phyloP scores from a whole-genome alignment of 2,113 vertebrate genomes.

The Lucifuga dentata region DNA sequence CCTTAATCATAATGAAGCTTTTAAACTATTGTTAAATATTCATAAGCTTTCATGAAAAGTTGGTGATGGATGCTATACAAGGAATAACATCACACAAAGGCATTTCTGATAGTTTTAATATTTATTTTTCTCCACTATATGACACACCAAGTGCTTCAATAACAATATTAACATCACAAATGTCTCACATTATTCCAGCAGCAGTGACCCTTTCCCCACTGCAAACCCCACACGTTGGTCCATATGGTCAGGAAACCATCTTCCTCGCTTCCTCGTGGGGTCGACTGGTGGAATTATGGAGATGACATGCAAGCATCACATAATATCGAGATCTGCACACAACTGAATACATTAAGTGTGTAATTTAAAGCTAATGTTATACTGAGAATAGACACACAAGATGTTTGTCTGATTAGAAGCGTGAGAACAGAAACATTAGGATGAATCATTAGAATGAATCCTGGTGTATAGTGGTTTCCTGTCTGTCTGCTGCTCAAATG shows the following conservation, averaged over 20 bases:
- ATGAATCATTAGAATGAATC: conserved; percentile 22
- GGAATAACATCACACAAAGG: conserved; percentile 11
- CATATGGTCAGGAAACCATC: conserved; percentile 30
- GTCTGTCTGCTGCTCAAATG: conserved; percentile 40
- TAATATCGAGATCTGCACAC: conserved; percentile 73
- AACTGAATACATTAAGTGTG: conserved; percentile 69
- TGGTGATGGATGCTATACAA: neutral
- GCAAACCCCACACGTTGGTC: conserved; percentile 62
- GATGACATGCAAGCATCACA: conserved; percentile 71
- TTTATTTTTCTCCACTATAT: conserved; percentile 78
- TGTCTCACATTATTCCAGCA: conserved; percentile 73
- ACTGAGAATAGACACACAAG: conserved; percentile 56
- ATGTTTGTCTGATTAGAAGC: conserved; percentile 43
- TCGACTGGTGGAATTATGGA: conserved; percentile 36
- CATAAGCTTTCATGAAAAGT: neutral
- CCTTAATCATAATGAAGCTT: too few species aligned
- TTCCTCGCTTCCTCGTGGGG: conserved; percentile 26
- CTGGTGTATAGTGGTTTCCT: too few species aligned
- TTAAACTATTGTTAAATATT: neutral
- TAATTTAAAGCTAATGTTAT: conserved; percentile 75
- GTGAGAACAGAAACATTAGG: conserved; percentile 50
- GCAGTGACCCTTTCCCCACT: conserved; percentile 67
- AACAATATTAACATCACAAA: conserved; percentile 81
- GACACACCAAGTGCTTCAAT: conserved; percentile 81
- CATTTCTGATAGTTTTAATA: conserved; percentile 22